phyloP scores from a whole-genome alignment of 2,113 vertebrate genomes.

The Gorilla gorilla region DNA sequence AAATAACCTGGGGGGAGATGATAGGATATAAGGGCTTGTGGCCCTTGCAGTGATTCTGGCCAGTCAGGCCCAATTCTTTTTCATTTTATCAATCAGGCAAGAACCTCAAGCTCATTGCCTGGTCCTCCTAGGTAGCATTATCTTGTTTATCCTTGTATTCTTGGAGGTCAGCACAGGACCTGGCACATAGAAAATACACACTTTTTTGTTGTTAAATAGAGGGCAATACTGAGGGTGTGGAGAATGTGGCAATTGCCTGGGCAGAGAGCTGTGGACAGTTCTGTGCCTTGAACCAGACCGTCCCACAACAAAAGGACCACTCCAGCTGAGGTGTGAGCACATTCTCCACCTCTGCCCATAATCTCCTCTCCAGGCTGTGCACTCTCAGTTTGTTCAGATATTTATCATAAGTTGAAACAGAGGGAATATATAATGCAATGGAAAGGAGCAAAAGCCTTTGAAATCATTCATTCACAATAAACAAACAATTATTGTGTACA shows the following conservation, averaged over 20 bases:
- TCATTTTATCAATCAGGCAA: neutral
- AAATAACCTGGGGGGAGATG: neutral
- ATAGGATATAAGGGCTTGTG: neutral
- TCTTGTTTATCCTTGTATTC: neutral
- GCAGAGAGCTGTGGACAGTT: neutral
- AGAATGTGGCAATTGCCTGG: neutral
- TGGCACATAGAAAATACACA: neutral
- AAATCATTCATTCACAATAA: neutral
- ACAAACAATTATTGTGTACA: neutral
- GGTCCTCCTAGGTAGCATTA: neutral
- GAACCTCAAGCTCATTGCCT: neutral
- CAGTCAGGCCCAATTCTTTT: neutral
- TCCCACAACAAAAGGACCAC: neutral
- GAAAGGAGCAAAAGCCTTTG: neutral
- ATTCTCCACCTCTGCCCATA: neutral
- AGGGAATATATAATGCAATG: accelerated
- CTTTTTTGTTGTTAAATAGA: neutral
- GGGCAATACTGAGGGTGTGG: neutral
- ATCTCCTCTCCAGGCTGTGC: neutral
- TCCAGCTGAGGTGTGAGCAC: neutral
- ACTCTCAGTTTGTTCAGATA: neutral
- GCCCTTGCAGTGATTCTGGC: neutral
- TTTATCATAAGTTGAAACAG: neutral
- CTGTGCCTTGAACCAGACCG: neutral
- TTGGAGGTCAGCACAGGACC: neutral